A percentile compares a stretch with the other conserved stretches of the same genome.
These are phyloP conservation scores for Gila orcuttii DNA, from an alignment of 2,113 vertebrate species.

Conservation along the genomic window DNA sequence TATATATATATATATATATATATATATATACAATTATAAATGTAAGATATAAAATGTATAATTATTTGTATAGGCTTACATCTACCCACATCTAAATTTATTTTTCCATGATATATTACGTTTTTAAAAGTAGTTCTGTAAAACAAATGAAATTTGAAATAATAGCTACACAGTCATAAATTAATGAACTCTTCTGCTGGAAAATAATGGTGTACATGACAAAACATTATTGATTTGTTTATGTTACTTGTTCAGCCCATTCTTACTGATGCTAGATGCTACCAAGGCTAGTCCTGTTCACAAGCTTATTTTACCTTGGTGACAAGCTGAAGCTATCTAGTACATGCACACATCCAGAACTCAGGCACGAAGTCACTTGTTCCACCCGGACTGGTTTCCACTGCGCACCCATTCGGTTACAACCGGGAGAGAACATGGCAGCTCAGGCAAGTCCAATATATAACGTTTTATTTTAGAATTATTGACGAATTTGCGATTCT, in stretches of 20 bases:
- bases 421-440: conserved; percentile 66
- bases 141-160: background rate
- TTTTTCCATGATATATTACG: background rate
- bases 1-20: too few species aligned
- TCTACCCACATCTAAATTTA: too few species aligned
- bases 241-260: background rate
- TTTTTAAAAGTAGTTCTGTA: background rate
- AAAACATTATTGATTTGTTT: background rate
- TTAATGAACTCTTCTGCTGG: background rate
- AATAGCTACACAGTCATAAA: background rate
- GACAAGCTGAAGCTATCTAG: background rate
- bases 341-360: conserved; percentile 1
- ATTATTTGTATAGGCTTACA: too few species aligned
- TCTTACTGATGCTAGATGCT: background rate
- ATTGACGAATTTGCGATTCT: background rate
- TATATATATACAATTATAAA: too few species aligned
- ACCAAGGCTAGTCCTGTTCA: background rate
- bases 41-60: too few species aligned
- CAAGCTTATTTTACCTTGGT: background rate
- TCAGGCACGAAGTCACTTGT: conserved; percentile 19
- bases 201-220: background rate
- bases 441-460: conserved; percentile 64
- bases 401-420: conserved; percentile 59
- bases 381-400: conserved; percentile 66
- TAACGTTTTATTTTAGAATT: background rate